Conservation (phyloP, 1,140 invertebrate species). For the Mactra quadrangularis region DNA sequence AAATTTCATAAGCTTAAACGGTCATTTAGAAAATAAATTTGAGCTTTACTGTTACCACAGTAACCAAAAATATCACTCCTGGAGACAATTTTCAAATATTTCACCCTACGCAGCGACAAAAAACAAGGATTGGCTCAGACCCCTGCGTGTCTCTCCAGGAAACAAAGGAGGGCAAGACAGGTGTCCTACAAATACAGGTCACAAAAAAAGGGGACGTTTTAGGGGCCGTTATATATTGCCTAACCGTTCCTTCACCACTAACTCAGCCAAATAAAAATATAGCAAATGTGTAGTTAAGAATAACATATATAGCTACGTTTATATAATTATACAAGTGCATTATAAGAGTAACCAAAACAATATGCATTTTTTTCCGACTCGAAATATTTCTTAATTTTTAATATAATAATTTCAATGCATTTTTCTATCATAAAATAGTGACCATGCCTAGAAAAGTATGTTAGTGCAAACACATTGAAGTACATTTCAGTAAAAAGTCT, state of each 20-base stretch:
- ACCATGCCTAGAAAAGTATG: not conserved
- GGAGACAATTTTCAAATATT: not conserved
- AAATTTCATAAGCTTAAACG: too few species aligned
- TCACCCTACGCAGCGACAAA: not conserved
- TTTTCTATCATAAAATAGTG: not conserved
- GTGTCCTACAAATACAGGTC: constrained; percentile 19
- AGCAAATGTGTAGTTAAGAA: not conserved
- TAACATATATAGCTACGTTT: too few species aligned
- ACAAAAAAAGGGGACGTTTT: constrained; percentile 7
- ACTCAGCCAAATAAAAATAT: not conserved
- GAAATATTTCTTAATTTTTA: not conserved
- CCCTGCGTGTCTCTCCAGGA: constrained; percentile 57
- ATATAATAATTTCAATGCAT: too few species aligned
- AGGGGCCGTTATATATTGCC: not conserved
- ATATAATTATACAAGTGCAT: too few species aligned
- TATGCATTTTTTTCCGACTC: not conserved
- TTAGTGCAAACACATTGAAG: too few species aligned
- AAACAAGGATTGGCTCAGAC: constrained; percentile 42
- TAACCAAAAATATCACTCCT: too few species aligned
- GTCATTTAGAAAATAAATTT: too few species aligned
- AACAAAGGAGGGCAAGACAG: constrained; percentile 47
- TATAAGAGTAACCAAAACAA: not conserved
- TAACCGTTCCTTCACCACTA: constrained; percentile 8
- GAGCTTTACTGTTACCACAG: too few species aligned
- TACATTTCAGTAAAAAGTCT: too few species aligned